These are phyloP conservation scores for Etheostoma nigrum DNA, from an alignment of 2,797 vertebrate genomes.

Conservation along the genomic window DNA sequence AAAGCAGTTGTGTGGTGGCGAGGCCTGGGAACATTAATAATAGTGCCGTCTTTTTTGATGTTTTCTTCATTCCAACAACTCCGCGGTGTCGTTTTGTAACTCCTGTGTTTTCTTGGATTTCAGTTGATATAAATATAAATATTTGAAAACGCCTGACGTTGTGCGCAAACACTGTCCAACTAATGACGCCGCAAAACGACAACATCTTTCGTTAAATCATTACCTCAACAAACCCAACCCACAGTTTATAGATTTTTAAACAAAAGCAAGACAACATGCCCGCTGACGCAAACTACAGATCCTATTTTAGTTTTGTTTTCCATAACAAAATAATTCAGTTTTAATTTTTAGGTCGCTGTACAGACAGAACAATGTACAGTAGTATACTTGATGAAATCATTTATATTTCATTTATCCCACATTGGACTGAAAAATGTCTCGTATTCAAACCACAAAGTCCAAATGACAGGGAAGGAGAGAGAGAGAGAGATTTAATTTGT, in stretches of 20 bases:
- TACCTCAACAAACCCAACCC: constrained; percentile 35
- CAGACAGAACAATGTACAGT: constrained; percentile 52
- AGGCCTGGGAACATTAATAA: constrained; percentile 65
- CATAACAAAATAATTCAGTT: constrained; percentile 45
- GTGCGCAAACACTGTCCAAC: constrained; percentile 39
- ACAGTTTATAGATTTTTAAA: constrained; percentile 57
- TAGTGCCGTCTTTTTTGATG: constrained; percentile 51
- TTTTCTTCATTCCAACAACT: constrained; percentile 45
- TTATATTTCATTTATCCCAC: constrained; percentile 81
- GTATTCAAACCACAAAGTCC: constrained; percentile 78
- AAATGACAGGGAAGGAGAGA: constrained; percentile 67
- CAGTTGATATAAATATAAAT: constrained; percentile 48
- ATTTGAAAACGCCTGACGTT: constrained; percentile 43
- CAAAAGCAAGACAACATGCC: constrained; percentile 35
- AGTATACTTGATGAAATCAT: constrained; percentile 75
- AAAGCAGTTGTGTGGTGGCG: constrained; percentile 50
- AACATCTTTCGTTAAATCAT: constrained; percentile 52
- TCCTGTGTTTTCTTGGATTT: constrained; percentile 52
- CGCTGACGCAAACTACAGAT: constrained; percentile 31
- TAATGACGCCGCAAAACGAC: constrained; percentile 49
- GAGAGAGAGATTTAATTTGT: constrained; percentile 24
- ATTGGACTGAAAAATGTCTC: constrained; percentile 77
- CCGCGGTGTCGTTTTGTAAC: constrained; percentile 13
- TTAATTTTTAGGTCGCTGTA: constrained; percentile 35
- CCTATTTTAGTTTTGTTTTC: constrained; percentile 40